Conservation (phyloP, 2,888 invertebrate species). For the Lepas anatifera region DNA sequence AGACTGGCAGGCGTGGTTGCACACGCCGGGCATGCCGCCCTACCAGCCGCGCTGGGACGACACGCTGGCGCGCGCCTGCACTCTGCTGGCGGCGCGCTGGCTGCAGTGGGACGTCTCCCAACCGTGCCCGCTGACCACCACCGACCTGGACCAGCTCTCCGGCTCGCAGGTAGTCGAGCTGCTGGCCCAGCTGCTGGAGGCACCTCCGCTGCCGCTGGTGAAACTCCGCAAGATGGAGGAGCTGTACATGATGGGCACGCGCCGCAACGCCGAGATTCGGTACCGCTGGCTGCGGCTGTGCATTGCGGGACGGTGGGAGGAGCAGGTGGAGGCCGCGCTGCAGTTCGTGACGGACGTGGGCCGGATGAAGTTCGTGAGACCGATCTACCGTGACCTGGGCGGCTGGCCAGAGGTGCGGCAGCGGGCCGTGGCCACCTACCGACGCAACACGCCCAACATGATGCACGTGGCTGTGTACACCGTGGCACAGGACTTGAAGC, state of each 20-base stretch:
- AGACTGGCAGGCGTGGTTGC: slow-evolving; percentile 77
- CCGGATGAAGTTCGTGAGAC: slow-evolving; percentile 81
- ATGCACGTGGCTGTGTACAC: slow-evolving; percentile 70
- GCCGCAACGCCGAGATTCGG: slow-evolving; percentile 64
- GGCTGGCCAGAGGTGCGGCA: slow-evolving; percentile 59
- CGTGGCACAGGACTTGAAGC: slow-evolving; percentile 60
- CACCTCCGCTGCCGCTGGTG: slow-evolving; percentile 39
- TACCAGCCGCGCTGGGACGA: slow-evolving; percentile 66
- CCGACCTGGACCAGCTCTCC: slow-evolving; percentile 16
- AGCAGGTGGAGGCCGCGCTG: slow-evolving; percentile 52
- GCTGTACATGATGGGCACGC: slow-evolving; percentile 49
- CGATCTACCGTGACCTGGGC: slow-evolving; percentile 72
- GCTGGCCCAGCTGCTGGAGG: slow-evolving; percentile 50
- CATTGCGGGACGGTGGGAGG: slow-evolving; percentile 49
- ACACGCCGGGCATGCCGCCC: slow-evolving; percentile 75
- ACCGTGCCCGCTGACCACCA: slow-evolving; percentile 15
- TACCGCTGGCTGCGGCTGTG: slow-evolving; percentile 30
- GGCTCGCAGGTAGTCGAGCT: slow-evolving; percentile 44
- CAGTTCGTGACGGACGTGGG: slow-evolving; percentile 71
- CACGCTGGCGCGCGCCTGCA: slow-evolving; percentile 49
- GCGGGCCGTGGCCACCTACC: slow-evolving; percentile 57
- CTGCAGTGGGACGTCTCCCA: slow-evolving; percentile 33
- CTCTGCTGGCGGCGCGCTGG: slow-evolving; percentile 46
- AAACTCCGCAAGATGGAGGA: slow-evolving; percentile 49
- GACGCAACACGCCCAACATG: slow-evolving; percentile 56